Base-by-base conservation (phyloP, 2,797 vertebrate genomes). In the Coccyzus lansbergi region DNA sequence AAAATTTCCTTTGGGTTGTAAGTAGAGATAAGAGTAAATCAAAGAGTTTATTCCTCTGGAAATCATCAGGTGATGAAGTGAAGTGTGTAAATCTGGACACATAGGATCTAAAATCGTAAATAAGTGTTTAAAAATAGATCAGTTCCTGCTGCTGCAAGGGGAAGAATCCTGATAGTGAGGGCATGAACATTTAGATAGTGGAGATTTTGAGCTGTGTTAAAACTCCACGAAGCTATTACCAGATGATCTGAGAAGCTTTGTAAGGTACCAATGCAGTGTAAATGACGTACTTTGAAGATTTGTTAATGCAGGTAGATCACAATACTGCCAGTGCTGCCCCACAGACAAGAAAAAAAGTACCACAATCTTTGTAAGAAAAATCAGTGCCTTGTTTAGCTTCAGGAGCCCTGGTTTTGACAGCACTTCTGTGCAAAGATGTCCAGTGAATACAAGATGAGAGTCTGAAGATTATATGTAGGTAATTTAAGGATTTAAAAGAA, bases 401-500 rank as follows among this genome's bases (percentile, higher is more conserved):
- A 94, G 40, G 36, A 94, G 52, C 48, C 44, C 49, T 40, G 80
- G 56, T 82, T 48, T 70, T 91, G 74, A 86, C 69, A 92, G 55
- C n/a, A 31, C 52, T 91, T 84, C 48, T 86, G 33, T 64, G 59
- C 55, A 79, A 84, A 82, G 36, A 55, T 64, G 55, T 60, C 88
- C 71, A 24, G 67, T 82, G 88, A 94, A 92, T 93, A 77, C 2
- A 0, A 86, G 83, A 83, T 86, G 92, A 95, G 80, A 90, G 78
- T 88, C 55, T 76, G 70, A 82, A 94, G 90, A 93, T 93, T 90
- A 93, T 92, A n/a, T 42, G 52, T 88, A 81, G 48, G 55, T 84
- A 94, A 94, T 95, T 96, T 94, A 86, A 80, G 88, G 88, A 96
- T 96, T 94, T 95, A 76, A 92, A 93, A 90, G 77, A 38, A 93